These are phyloP conservation scores for Molossus alvarezi DNA, from an alignment of 2,797 vertebrate species.

Conservation along the genomic window DNA sequence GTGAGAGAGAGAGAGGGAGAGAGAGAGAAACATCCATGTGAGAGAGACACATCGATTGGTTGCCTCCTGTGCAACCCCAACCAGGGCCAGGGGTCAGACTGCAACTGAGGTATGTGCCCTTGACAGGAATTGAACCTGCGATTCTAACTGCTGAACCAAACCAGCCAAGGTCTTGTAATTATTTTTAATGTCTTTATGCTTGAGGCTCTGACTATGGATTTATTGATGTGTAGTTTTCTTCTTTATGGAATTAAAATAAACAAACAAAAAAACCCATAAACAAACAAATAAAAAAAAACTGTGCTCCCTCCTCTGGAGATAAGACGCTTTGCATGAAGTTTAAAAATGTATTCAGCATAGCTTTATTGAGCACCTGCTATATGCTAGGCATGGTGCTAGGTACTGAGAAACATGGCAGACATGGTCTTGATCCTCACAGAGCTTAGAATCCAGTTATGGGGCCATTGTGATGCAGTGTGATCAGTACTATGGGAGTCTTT, in stretches of 20 bases:
- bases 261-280: neutral
- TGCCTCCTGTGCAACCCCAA: neutral
- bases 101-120: neutral
- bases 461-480: neutral
- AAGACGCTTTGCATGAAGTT: neutral
- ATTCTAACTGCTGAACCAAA: neutral
- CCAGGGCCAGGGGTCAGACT: accelerated
- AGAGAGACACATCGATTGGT: neutral
- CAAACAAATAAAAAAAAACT: neutral
- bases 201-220: constrained; percentile 15
- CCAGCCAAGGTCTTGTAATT: neutral
- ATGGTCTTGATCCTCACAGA: neutral
- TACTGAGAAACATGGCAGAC: neutral
- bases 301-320: neutral
- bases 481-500: neutral
- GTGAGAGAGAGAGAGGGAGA: neutral
- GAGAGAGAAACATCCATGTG: neutral
- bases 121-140: neutral
- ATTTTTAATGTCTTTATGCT: neutral
- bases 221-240: constrained; percentile 7
- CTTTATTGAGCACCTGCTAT: neutral
- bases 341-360: constrained; percentile 17
- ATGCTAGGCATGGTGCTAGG: neutral
- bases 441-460: neutral
- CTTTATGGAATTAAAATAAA: neutral